Evolutionary conservation across 2,113 vertebrate species (phyloP).

Genomic region (Phalacrocorax carbo): DNA sequence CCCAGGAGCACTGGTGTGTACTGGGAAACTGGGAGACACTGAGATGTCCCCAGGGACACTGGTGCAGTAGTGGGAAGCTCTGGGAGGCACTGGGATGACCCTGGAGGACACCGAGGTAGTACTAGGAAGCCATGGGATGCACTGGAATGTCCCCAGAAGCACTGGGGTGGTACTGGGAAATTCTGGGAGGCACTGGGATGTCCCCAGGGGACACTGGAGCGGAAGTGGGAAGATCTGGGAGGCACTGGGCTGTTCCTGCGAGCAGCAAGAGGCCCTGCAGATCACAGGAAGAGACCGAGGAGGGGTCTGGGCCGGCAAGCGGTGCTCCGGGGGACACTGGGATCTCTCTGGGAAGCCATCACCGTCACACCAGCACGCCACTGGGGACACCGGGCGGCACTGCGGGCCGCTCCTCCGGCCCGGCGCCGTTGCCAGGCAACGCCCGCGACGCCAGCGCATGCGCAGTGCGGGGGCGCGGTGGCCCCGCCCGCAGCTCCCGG

Average conservation of each 20-base stretch:
- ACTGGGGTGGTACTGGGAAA: no score
- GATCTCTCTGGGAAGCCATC: background rate
- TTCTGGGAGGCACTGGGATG: no score
- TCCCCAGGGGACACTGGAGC: no score
- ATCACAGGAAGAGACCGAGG: background rate
- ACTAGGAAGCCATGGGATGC: no score
- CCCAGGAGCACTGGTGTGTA: accelerated
- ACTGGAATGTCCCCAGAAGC: no score
- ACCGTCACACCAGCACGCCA: accelerated
- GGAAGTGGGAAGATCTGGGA: no score
- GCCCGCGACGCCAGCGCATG: background rate
- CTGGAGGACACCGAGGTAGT: no score
- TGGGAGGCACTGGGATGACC: background rate
- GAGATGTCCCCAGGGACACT: background rate
- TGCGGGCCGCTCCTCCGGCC: background rate
- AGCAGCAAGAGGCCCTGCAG: background rate
- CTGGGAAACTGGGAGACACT: background rate
- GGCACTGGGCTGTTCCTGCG: background rate
- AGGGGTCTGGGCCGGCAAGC: no score
- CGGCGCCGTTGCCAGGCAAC: background rate
- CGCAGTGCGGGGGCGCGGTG: background rate
- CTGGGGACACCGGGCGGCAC: background rate
- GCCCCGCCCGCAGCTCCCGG: no score
- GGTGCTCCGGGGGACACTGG: background rate
- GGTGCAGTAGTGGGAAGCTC: background rate